phyloP scores from a whole-genome alignment of 2,797 vertebrate genomes.

The Xyrichtys novacula region DNA sequence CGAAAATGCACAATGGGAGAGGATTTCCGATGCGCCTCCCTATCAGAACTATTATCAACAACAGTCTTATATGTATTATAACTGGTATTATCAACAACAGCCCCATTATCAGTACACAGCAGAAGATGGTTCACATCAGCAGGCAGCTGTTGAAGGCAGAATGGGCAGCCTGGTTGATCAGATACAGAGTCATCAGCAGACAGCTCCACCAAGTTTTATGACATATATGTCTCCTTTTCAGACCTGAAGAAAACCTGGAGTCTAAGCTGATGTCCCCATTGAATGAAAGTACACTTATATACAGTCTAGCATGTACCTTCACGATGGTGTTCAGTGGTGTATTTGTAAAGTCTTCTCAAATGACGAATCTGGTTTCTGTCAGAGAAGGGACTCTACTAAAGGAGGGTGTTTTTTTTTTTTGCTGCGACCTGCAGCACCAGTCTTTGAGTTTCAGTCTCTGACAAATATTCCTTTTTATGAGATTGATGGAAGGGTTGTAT shows the following conservation, averaged over 20 bases:
- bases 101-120: slow-evolving; percentile 8
- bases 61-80: too few species aligned
- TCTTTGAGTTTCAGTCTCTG: too few species aligned
- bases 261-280: neutral
- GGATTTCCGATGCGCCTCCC: neutral
- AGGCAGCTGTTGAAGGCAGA: neutral
- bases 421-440: too few species aligned
- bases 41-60: slow-evolving; percentile 6
- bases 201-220: slow-evolving; percentile 5
- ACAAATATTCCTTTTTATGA: too few species aligned
- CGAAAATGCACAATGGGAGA: neutral
- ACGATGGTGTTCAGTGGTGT: neutral
- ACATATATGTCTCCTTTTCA: too few species aligned
- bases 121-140: neutral
- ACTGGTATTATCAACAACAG: neutral
- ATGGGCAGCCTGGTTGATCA: too few species aligned
- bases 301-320: neutral
- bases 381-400: slow-evolving; percentile 10
- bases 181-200: too few species aligned
- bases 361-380: neutral
- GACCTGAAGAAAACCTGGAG: too few species aligned
- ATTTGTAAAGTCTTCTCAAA: too few species aligned
- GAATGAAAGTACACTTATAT: neutral
- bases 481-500: too few species aligned
- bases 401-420: neutral